phyloP scores from a whole-genome alignment of 1,140 invertebrate species.

The Pararge aegeria region DNA sequence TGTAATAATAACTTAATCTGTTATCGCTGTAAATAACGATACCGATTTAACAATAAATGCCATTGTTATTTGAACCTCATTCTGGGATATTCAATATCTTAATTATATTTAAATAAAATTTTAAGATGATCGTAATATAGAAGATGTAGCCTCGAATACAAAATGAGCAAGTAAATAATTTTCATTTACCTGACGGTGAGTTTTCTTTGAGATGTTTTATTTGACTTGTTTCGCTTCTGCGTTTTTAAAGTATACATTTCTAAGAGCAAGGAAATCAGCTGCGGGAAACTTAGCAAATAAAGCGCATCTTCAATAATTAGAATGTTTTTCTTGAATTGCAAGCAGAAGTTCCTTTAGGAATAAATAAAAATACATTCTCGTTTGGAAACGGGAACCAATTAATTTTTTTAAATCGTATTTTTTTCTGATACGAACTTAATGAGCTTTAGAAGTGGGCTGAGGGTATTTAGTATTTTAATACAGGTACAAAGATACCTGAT shows the following conservation, averaged over 20 bases:
- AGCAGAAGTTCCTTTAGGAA: not conserved
- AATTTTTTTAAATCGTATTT: not conserved
- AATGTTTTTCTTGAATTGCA: not conserved
- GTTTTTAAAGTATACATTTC: not conserved
- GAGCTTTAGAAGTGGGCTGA: no score
- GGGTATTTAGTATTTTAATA: no score
- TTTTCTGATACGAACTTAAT: no score
- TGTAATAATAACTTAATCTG: no score
- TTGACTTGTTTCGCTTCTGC: constrained; percentile 2
- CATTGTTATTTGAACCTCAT: no score
- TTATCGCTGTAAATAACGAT: no score
- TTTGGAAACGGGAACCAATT: not conserved
- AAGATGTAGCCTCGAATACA: not conserved
- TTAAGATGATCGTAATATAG: not conserved
- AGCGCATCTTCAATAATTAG: not conserved
- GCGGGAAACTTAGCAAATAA: not conserved
- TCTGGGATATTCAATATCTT: no score
- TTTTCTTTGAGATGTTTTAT: constrained; percentile 5
- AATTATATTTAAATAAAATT: not conserved
- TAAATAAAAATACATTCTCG: not conserved
- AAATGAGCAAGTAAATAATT: constrained; percentile 12
- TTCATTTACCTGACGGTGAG: constrained; percentile 5
- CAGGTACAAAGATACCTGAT: no score
- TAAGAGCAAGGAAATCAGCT: constrained; percentile 1
- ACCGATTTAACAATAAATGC: no score